Evolutionary conservation across 2,797 vertebrate species (phyloP).

Genomic region (Tympanoctomys barrerae): DNA sequence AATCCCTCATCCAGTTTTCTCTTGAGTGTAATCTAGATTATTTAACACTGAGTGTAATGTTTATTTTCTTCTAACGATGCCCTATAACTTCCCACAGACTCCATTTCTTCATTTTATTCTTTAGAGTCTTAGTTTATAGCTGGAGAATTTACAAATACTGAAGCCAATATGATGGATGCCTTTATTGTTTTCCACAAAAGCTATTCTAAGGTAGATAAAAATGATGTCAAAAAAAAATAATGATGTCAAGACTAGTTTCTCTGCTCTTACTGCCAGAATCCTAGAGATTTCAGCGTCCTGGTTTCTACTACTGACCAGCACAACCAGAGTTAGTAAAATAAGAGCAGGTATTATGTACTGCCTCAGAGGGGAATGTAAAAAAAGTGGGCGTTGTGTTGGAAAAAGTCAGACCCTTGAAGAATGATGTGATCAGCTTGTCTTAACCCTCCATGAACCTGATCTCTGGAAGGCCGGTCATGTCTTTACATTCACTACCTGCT

Average conservation of each 20-base stretch:
- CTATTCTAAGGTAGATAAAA: neutral
- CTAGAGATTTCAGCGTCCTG: neutral
- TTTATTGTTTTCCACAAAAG: conserved; percentile 53
- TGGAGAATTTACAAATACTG: neutral
- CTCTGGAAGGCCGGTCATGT: neutral
- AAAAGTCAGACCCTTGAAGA: neutral
- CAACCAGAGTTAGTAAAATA: neutral
- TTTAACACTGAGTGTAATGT: neutral
- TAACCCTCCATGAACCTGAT: conserved; percentile 15
- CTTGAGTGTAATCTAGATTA: neutral
- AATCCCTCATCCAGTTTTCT: conserved; percentile 6
- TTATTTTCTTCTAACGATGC: neutral
- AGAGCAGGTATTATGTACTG: neutral
- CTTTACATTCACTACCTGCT: neutral
- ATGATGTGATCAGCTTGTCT: neutral
- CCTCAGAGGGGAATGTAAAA: neutral
- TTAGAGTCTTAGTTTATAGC: neutral
- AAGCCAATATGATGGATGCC: neutral
- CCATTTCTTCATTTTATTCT: neutral
- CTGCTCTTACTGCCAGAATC: neutral
- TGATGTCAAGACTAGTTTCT: neutral
- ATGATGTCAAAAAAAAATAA: neutral
- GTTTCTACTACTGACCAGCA: neutral
- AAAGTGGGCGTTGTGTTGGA: neutral
- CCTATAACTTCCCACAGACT: neutral